Evolutionary conservation across 2,888 invertebrate species (phyloP), one percentile per base, ranked within the genome.

Genomic region (Brenthis hecate): DNA sequence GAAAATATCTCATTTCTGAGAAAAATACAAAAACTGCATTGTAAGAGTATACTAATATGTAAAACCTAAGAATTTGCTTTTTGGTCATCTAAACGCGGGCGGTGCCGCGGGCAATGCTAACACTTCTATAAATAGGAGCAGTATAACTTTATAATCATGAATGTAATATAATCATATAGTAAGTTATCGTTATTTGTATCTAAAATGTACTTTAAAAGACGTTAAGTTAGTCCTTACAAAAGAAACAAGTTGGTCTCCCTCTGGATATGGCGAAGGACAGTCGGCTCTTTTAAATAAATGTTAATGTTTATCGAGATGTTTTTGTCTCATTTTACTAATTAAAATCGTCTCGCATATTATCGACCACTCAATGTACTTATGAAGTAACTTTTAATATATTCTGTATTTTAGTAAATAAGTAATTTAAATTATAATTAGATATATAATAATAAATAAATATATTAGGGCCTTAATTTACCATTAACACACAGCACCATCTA

Each of bases 281-380:
- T 65, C 67, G 65, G 68, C 65, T 65, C 62, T 58, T 71, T 68
- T 68, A 71, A 65, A 47, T 71, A 68, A 65, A 68, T 67, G 62
- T 68, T 63, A 69, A 63, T 70, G 69, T 63, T 66, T 65, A 61
- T 65, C 56, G 32, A 47, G 36, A 50, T 60, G 56, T 68, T 68
- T 68, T 65, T 68, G 56, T 68, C 65, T 65, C 62, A 62, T 66
- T 65, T 61, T 65, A 68, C 54, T 68, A 71, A 68, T 71, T 69
- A 69, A 69, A 69, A 69, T 58, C 32, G 65, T 62, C 62, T 43
- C 57, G 47, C 54, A 63, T 69, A 63, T 63, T 66, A 69, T 63
- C 66, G 66, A 11, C 51, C 23, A 54, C 64, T 64, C 50, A n/a
- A 6, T 5, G n/a, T 19, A 32, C 19, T 58, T 60, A 65, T 69